A percentile compares a stretch with the other conserved stretches of the same genome.
phyloP scores from a whole-genome alignment of 2,113 vertebrate genomes.

The Haplochromis vanheusdeni region DNA sequence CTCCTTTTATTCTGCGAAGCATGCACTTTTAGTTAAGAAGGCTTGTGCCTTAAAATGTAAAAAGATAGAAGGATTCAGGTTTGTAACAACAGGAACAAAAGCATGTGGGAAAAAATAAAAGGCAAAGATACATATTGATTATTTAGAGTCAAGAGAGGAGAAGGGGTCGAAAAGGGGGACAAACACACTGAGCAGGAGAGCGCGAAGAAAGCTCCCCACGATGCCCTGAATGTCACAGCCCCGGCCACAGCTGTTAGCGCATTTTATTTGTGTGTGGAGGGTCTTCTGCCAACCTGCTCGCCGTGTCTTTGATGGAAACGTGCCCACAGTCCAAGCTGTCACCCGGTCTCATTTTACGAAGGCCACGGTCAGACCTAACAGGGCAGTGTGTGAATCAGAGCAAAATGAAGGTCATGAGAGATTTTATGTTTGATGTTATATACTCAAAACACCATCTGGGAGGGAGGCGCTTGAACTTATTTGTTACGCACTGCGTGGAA shows the following conservation, averaged over 20 bases:
- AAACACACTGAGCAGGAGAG: not conserved
- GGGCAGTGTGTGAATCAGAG: not conserved
- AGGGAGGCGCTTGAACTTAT: not conserved
- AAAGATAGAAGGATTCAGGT: not conserved
- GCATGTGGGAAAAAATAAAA: not conserved
- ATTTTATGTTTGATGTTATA: not conserved
- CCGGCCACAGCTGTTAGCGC: not conserved
- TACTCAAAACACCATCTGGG: not conserved
- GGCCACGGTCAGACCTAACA: not conserved
- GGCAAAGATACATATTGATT: not conserved
- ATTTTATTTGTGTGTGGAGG: not conserved
- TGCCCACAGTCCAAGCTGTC: not conserved
- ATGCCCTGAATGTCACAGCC: not conserved
- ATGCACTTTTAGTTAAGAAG: not conserved
- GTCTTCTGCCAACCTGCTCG: not conserved
- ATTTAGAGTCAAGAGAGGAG: not conserved
- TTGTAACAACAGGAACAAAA: not conserved
- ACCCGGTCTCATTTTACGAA: slow-evolving; percentile 21
- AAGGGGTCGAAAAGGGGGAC: not conserved
- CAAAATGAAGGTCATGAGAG: not conserved
- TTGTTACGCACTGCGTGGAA: not conserved
- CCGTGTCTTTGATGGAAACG: slow-evolving; percentile 8
- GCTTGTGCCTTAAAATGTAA: not conserved
- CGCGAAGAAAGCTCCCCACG: not conserved
- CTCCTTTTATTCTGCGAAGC: not conserved